phyloP scores from a whole-genome alignment of 1,140 invertebrate species.

The Polyergus mexicanus region DNA sequence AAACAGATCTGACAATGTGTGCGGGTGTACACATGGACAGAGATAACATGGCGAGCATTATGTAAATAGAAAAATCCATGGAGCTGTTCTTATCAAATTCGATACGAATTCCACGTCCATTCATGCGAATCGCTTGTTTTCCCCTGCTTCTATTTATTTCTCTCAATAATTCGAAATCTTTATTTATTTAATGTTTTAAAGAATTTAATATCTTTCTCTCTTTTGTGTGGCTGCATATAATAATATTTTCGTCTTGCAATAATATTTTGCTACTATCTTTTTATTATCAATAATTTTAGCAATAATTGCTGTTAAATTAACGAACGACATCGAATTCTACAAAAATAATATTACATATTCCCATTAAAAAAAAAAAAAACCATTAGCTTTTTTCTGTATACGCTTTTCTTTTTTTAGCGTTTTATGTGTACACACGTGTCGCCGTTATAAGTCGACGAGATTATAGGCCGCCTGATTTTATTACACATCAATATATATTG shows the following conservation, averaged over 20 bases:
- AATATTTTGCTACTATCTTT: background rate
- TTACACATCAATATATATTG: background rate
- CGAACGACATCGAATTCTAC: background rate
- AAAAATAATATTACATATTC: slow-evolving; percentile 4
- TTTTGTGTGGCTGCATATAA: too few relatives aligned
- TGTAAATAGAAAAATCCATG: slow-evolving; percentile 54
- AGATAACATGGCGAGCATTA: slow-evolving; percentile 5
- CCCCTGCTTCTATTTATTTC: background rate
- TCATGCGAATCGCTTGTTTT: slow-evolving; percentile 3
- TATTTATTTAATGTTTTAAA: background rate
- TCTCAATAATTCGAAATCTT: background rate
- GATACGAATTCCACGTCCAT: slow-evolving; percentile 30
- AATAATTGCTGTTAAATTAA: background rate
- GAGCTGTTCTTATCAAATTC: slow-evolving; percentile 14
- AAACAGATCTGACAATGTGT: slow-evolving; percentile 28
- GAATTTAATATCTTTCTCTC: background rate
- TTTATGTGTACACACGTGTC: slow-evolving; percentile 25
- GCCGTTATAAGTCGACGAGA: background rate
- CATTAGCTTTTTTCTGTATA: background rate
- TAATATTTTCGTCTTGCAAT: background rate
- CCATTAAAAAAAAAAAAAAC: background rate
- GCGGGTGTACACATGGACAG: background rate
- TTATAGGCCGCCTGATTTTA: slow-evolving; percentile 25
- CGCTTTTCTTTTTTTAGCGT: slow-evolving; percentile 20
- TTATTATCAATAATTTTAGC: background rate